Evolutionary conservation across 2,797 vertebrate species (phyloP).

Genomic region (Peromyscus attwateri): DNA sequence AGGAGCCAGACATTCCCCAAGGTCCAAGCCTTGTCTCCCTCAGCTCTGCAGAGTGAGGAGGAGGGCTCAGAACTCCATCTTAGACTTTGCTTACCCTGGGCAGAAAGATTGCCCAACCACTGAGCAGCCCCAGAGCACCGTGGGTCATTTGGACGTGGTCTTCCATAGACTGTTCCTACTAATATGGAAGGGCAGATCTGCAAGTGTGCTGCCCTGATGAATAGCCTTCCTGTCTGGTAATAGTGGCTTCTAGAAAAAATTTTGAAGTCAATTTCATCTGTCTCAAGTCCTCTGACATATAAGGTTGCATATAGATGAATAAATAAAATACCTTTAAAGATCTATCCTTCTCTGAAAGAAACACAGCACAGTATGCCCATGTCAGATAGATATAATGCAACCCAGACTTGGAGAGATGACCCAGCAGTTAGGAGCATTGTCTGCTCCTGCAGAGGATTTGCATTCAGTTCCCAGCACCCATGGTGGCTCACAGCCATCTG

Average conservation of each 20-base stretch:
- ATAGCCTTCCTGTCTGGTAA: constrained; percentile 6
- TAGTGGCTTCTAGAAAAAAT: constrained; percentile 28
- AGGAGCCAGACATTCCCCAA: constrained; percentile 77
- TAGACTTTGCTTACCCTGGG: background rate
- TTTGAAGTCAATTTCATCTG: constrained; percentile 26
- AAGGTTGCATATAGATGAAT: background rate
- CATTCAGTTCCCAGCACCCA: background rate
- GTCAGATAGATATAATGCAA: constrained; percentile 63
- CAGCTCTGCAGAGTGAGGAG: constrained; percentile 47
- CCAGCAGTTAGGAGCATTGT: background rate
- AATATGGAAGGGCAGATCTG: constrained; percentile 2
- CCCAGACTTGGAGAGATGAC: background rate
- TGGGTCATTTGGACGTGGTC: background rate
- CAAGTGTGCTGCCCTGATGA: background rate
- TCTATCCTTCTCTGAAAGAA: constrained; percentile 38
- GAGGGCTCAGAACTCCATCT: constrained; percentile 33
- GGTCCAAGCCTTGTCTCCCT: constrained; percentile 67
- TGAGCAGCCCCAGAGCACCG: background rate
- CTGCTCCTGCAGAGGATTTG: background rate
- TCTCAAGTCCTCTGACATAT: background rate
- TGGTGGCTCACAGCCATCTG: background rate
- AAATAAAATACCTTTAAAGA: constrained; percentile 34
- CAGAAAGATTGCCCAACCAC: constrained; percentile 42
- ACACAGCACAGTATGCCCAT: background rate
- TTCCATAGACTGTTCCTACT: background rate